Conservation (phyloP, 2,888 invertebrate species). For the Andrena bicolor region DNA sequence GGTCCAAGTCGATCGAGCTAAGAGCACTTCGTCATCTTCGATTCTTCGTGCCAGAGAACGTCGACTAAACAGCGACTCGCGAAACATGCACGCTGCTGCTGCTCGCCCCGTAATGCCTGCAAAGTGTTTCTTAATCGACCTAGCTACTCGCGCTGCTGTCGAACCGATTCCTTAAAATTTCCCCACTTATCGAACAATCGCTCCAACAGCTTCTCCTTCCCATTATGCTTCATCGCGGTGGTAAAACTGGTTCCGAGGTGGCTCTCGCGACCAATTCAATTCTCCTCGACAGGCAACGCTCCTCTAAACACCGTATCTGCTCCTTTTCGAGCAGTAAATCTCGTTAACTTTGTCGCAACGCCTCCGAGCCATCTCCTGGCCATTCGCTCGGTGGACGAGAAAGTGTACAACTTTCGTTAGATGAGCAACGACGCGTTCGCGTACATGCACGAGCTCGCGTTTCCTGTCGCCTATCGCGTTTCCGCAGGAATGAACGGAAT, state of each 20-base stretch:
- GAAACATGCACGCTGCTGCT: conserved; percentile 21
- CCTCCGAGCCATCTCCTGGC: conserved; percentile 14
- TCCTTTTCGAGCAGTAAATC: background rate
- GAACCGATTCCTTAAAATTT: conserved; percentile 20
- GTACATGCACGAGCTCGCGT: conserved; percentile 10
- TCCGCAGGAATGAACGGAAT: conserved; percentile 80
- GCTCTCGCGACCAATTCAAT: background rate
- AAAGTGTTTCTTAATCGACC: conserved; percentile 58
- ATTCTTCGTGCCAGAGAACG: conserved; percentile 79
- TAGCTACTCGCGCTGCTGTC: conserved; percentile 1
- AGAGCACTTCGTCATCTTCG: conserved; percentile 80
- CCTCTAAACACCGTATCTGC: background rate
- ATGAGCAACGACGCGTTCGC: conserved; percentile 31
- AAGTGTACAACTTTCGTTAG: conserved; percentile 27
- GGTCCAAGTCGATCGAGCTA: conserved; percentile 52
- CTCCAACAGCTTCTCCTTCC: background rate
- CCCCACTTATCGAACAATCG: conserved; percentile 25
- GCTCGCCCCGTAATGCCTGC: conserved; percentile 28
- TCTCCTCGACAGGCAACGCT: background rate
- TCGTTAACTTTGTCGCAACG: conserved; percentile 3
- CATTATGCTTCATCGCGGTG: conserved; percentile 8
- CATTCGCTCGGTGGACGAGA: conserved; percentile 3
- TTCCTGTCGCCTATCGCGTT: conserved; percentile 78
- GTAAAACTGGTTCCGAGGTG: background rate
- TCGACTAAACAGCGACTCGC: conserved; percentile 55